phyloP scores from a whole-genome alignment of 2,797 vertebrate genomes.

The Cyclopterus lumpus region DNA sequence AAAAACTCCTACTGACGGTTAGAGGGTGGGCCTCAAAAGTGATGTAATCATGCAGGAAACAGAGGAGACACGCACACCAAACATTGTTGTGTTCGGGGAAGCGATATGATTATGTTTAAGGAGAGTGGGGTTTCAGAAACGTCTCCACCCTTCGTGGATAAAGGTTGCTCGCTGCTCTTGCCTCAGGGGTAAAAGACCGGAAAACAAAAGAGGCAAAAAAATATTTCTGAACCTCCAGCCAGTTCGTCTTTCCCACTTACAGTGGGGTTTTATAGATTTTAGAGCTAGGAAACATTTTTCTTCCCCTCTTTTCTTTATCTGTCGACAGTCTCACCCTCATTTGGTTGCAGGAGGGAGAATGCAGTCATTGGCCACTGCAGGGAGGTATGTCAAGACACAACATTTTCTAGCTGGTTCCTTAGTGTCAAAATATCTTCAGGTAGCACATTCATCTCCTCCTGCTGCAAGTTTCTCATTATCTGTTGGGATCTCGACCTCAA shows the following conservation, averaged over 20 bases:
- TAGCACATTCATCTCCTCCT: background rate
- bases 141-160: background rate
- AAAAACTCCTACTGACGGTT: background rate
- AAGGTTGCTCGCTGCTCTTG: background rate
- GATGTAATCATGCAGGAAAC: constrained; percentile 17
- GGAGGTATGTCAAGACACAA: constrained; percentile 1
- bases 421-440: constrained; percentile 13
- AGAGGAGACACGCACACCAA: background rate
- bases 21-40: constrained; percentile 9
- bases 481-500: background rate
- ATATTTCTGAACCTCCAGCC: background rate
- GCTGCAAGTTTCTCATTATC: constrained; percentile 28
- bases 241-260: background rate
- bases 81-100: background rate
- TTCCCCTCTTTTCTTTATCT: background rate
- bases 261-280: constrained; percentile 20
- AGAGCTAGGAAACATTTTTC: background rate
- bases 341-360: constrained; percentile 11
- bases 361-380: constrained; percentile 19
- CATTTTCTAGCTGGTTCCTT: background rate
- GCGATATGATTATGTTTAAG: background rate
- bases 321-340: background rate
- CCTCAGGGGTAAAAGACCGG: background rate
- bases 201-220: constrained; percentile 3
- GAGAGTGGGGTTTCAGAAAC: background rate